Base-by-base conservation (phyloP, 2,888 invertebrate species). In the Thymelicus lineola region DNA sequence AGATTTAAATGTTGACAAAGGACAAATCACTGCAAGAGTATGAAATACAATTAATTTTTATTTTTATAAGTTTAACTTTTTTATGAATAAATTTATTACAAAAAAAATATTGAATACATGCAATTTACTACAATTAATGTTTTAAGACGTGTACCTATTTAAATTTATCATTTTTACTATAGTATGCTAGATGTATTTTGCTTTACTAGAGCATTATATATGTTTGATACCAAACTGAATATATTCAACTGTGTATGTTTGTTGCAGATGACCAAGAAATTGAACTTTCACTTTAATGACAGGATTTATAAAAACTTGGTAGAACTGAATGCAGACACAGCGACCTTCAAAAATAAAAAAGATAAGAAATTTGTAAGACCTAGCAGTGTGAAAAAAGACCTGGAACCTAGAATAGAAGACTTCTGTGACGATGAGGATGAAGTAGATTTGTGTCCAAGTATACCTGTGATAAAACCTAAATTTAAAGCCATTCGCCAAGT, bases 221-320 rank as follows among this genome's bases (percentile, higher is more conserved):
- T 28, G 28, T 28, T 28, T 28, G 28, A 5, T 2, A 28, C 28
- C 1, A 28, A 28, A 28, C 28, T 28, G 28, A 28, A 28, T 28
- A 28, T 28, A 42, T 42, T 10, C 42, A 45, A 48, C 15, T 5
- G 12, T 60, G 20, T n/a, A n/a, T 46, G 20, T 59, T 53, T 59
- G 9, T 36, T 90, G 61, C 87, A 94, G 93, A 77, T 92, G 48
- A 91, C 92, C 55, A 92, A 89, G 74, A 88, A 86, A 65, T 76
- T 94, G 12, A 94, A 94, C 75, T 94, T 93, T 72, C 93, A 93
- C 71, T 88, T 90, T 63, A 91, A 93, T 75, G 90, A 94, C 61
- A 89, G 81, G 78, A 90, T 94, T 71, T 94, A 91, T 73, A 89
- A 86, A 74, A 91, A 94, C 71, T 81, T 94, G 1, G 86, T 94